Conservation (phyloP, 2,888 invertebrate genomes). For the Tetragonula carbonaria region DNA sequence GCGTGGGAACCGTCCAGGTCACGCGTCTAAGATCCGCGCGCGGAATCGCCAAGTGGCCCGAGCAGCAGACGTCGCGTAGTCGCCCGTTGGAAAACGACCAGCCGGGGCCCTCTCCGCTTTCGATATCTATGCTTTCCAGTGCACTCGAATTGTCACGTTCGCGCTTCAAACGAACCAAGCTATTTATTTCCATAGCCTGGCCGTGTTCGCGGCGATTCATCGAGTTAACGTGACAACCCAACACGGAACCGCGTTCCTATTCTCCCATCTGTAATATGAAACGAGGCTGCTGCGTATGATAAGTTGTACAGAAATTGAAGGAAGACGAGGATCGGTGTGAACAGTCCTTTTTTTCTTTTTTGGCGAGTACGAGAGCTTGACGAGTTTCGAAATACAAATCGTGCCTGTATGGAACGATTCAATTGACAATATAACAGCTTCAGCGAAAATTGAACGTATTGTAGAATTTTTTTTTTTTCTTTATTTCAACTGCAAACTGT, state of each 20-base stretch:
- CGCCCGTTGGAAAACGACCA: constrained; percentile 48
- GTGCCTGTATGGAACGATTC: too few relatives aligned
- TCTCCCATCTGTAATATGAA: neutral
- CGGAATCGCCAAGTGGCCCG: constrained; percentile 79
- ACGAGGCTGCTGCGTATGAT: neutral
- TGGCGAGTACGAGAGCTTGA: too few relatives aligned
- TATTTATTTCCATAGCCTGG: constrained; percentile 15
- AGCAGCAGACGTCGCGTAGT: constrained; percentile 69
- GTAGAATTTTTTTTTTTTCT: neutral
- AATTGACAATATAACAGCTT: too few relatives aligned
- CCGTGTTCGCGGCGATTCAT: constrained; percentile 4
- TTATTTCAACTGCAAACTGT: neutral
- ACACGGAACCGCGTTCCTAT: neutral
- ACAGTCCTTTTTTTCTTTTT: too few relatives aligned
- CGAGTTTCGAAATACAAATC: too few relatives aligned
- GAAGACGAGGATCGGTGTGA: too few relatives aligned
- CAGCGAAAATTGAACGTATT: too few relatives aligned
- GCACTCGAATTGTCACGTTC: constrained; percentile 67
- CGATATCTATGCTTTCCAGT: constrained; percentile 67
- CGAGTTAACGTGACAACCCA: constrained; percentile 3
- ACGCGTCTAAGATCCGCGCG: constrained; percentile 80
- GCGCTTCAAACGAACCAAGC: constrained; percentile 28
- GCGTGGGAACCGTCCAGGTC: constrained; percentile 83
- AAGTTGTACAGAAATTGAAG: neutral
- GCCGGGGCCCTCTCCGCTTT: neutral